Evolutionary conservation across 2,888 invertebrate species (phyloP).

Genomic region (Caenorhabditis uteleia): DNA sequence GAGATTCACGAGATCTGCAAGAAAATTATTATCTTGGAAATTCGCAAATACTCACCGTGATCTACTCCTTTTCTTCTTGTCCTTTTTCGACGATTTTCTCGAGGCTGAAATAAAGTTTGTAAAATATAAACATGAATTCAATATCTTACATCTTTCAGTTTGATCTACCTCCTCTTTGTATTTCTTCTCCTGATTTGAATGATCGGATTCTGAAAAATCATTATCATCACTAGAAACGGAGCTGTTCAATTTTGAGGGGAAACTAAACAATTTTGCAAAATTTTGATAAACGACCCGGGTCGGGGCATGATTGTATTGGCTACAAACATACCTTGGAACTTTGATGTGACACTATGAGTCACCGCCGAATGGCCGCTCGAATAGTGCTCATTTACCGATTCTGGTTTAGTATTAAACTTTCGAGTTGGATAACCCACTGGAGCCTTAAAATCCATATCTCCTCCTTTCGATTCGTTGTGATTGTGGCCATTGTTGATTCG

Average conservation of each 20-base stretch:
- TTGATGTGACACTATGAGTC: conserved; percentile 7
- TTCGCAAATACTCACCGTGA: neutral
- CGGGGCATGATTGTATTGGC: neutral
- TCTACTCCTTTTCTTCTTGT: neutral
- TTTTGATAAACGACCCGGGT: neutral
- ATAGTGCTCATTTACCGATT: conserved; percentile 10
- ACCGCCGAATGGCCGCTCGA: conserved; percentile 6
- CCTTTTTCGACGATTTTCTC: neutral
- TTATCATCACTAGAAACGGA: neutral
- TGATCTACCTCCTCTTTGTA: neutral
- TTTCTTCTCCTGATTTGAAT: neutral
- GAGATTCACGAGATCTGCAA: neutral
- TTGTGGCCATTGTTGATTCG: neutral
- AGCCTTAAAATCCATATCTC: conserved; percentile 26
- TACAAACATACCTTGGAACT: conserved; percentile 16
- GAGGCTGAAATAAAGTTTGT: neutral
- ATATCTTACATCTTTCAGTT: neutral
- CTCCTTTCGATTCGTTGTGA: neutral
- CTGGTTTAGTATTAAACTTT: conserved; percentile 43
- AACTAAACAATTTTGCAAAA: no score
- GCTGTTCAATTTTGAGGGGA: no score
- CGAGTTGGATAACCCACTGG: conserved; percentile 48
- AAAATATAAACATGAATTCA: neutral
- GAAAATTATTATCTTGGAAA: neutral
- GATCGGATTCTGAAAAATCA: neutral